phyloP scores from a whole-genome alignment of 2,797 vertebrate species.

The Rhabdomys pumilio region DNA sequence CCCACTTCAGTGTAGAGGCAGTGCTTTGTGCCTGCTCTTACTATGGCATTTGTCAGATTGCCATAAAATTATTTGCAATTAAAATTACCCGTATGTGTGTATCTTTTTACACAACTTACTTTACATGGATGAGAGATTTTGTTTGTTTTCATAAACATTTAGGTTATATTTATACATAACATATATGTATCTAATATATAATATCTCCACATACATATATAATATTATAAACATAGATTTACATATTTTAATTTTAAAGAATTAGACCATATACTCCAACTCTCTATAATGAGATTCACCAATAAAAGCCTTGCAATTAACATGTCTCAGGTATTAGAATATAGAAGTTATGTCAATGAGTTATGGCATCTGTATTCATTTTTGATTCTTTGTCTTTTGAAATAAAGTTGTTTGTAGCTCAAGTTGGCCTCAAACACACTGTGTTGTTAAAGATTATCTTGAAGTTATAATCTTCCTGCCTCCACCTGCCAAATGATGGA shows the following conservation, averaged over 20 bases:
- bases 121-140: neutral
- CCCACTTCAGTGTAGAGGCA: neutral
- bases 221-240: neutral
- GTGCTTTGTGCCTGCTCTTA: neutral
- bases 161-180: neutral
- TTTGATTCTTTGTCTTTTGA: slow-evolving; percentile 15
- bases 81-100: neutral
- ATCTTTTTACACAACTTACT: neutral
- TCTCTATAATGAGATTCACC: neutral
- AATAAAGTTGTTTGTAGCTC: neutral
- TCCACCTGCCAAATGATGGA: too few relatives aligned
- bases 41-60: neutral
- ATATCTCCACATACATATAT: neutral
- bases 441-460: neutral
- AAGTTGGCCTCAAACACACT: neutral
- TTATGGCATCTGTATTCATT: neutral
- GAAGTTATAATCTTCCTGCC: neutral
- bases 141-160: neutral
- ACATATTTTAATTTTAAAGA: neutral
- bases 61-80: too few relatives aligned
- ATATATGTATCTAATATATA: neutral
- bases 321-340: neutral
- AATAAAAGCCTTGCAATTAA: neutral
- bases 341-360: neutral
- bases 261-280: neutral